phyloP scores from a whole-genome alignment of 2,888 invertebrate species.

The Lacanobia wlatinum region DNA sequence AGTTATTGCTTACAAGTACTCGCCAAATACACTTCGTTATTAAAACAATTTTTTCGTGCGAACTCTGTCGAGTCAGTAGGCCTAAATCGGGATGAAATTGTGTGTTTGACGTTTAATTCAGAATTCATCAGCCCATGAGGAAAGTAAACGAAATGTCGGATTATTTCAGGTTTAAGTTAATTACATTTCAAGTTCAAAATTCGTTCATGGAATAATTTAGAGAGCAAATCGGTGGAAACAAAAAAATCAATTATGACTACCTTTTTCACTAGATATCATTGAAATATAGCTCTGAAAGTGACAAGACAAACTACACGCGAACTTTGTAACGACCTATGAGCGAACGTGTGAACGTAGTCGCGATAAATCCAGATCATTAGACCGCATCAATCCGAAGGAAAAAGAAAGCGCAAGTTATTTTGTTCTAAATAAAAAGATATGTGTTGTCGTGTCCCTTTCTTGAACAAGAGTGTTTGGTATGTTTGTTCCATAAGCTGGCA shows the following conservation, averaged over 20 bases:
- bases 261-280: slow-evolving; percentile 22
- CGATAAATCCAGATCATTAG: slow-evolving; percentile 67
- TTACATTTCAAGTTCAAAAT: slow-evolving; percentile 30
- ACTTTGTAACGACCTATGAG: slow-evolving; percentile 50
- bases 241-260: neutral
- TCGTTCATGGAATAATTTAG: slow-evolving; percentile 4
- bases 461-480: slow-evolving; percentile 55
- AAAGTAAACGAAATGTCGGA: slow-evolving; percentile 31
- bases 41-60: slow-evolving; percentile 33
- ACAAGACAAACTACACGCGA: slow-evolving; percentile 39
- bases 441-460: slow-evolving; percentile 62
- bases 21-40: slow-evolving; percentile 38
- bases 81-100: slow-evolving; percentile 24
- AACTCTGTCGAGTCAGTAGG: slow-evolving; percentile 24
- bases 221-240: slow-evolving; percentile 12
- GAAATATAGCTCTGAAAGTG: slow-evolving; percentile 30
- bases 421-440: slow-evolving; percentile 66
- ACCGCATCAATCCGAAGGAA: slow-evolving; percentile 62
- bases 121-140: slow-evolving; percentile 21
- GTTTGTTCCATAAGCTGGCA: slow-evolving; percentile 60
- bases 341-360: slow-evolving; percentile 52
- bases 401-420: slow-evolving; percentile 61
- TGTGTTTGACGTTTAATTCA: slow-evolving; percentile 42
- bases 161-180: slow-evolving; percentile 35
- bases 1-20: slow-evolving; percentile 40